Base-by-base conservation (phyloP, 2,888 invertebrate species). In the Oscheius myriophilus region DNA sequence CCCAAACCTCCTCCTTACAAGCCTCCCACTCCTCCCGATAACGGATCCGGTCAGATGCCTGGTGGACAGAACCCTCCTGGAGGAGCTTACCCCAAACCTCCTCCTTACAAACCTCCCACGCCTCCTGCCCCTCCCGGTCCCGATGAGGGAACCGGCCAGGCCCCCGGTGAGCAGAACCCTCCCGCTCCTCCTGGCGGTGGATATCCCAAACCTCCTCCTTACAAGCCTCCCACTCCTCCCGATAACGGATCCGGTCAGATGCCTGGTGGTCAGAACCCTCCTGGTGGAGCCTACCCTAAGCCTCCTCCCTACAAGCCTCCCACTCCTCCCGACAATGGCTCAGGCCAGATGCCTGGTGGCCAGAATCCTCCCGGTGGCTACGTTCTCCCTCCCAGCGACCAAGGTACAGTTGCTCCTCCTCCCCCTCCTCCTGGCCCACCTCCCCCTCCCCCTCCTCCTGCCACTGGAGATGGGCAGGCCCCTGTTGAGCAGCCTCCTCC, bases 101-200 rank as follows among this genome's bases (percentile, higher is more conserved):
- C 53, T 23, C 16, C 16, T 53, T 25, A 53, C n/a, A 16, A 16
- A 6, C 57, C 57, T 41, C 41, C 33, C 6, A 39, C 57, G 12
- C 57, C 42, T 41, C n/a, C 42, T 16, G 12, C 6, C 25, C n/a
- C 23, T 54, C 54, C 54, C 54, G n/a, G 12, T 51, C n/a, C n/a
- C n/a, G n/a, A 33, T 9, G 9, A 33, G 3, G 33, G 33, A 33
- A 6, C 33, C 33, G 33, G 33, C 3, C 33, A 33, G 9, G 33
- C 33, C 9, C 33, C 33, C 9, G 33, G 33, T 3, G 33, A 33
- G 9, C 33, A 33, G 33, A 21, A 53, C 18, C 51, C 51, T 11
- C 51, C 23, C n/a, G 14, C 16, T 3, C 39, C 39, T 23, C 55
- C 55, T 16, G n/a, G 33, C 33, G 53, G 53, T 23, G 53, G 9